Percentiles rank a stretch among this genome's conserved stretches.
Evolutionary conservation across 2,113 vertebrate species (phyloP).

Genomic region (Neogale vison): DNA sequence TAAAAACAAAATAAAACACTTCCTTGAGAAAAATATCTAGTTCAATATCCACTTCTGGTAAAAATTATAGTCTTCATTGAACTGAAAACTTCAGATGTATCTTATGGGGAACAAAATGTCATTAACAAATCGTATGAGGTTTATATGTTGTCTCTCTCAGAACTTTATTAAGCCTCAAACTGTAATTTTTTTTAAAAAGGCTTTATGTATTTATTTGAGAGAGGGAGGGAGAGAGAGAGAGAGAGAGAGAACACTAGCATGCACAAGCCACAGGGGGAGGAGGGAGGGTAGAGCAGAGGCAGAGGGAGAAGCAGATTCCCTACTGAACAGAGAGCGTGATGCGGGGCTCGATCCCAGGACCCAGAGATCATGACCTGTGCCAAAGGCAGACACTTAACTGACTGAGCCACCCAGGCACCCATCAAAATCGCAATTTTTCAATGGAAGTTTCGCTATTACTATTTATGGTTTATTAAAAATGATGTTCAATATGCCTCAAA

Average conservation of each 20-base stretch:
- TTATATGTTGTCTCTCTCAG: constrained; percentile 49
- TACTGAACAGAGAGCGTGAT: background rate
- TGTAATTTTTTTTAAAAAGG: constrained; percentile 39
- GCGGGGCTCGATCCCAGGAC: no score
- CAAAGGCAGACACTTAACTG: background rate
- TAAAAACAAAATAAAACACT: background rate
- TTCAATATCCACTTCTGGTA: background rate
- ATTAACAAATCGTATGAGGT: constrained; percentile 34
- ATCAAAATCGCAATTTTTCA: background rate
- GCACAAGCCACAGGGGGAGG: background rate
- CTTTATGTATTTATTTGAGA: background rate
- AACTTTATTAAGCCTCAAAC: constrained; percentile 21
- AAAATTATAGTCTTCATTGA: background rate
- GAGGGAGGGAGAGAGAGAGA: background rate
- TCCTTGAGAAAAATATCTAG: background rate
- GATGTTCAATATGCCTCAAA: constrained; percentile 66
- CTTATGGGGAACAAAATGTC: constrained; percentile 40
- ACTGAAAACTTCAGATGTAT: background rate
- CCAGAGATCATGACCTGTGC: background rate
- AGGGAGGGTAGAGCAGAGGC: background rate
- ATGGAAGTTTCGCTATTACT: background rate
- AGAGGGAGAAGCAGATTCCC: background rate
- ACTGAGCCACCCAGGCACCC: background rate
- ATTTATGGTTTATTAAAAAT: constrained; percentile 63
- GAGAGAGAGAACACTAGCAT: no score